Conservation (phyloP, 2,113 vertebrate species). For the Forbesichthys papilliferus region DNA sequence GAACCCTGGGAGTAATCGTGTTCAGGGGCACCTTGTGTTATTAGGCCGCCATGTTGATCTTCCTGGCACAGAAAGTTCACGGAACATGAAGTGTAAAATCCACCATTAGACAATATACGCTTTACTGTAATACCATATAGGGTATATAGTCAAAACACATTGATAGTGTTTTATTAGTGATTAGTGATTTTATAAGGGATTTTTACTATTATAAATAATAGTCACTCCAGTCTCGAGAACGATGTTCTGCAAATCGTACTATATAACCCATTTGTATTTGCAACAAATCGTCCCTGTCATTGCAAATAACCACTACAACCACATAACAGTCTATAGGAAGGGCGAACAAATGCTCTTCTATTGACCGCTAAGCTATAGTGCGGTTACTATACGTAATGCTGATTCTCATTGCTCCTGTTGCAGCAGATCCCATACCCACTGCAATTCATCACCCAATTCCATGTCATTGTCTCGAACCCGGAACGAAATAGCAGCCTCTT, state of each 20-base stretch:
- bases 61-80: neutral
- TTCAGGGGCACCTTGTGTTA: slow-evolving; percentile 17
- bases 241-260: neutral
- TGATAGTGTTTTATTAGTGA: too few relatives aligned
- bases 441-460: slow-evolving; percentile 49
- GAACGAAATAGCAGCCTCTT: slow-evolving; percentile 10
- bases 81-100: neutral
- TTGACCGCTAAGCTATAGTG: neutral
- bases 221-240: too few relatives aligned
- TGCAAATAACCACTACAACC: neutral
- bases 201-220: too few relatives aligned
- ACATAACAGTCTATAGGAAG: slow-evolving; percentile 11
- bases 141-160: too few relatives aligned
- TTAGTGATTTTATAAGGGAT: too few relatives aligned
- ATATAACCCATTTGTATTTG: slow-evolving; percentile 7
- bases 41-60: neutral
- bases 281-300: neutral
- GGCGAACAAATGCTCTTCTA: slow-evolving; percentile 22
- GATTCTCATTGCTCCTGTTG: slow-evolving; percentile 45
- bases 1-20: slow-evolving; percentile 50
- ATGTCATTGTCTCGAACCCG: slow-evolving; percentile 5
- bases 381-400: slow-evolving; percentile 37
- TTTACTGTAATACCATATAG: too few relatives aligned
- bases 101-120: neutral
- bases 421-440: slow-evolving; percentile 29